Percentiles rank a stretch among this genome's conserved stretches.
Evolutionary conservation across 2,113 vertebrate genomes (phyloP).

Genomic region (Melanostigma gelatinosum): DNA sequence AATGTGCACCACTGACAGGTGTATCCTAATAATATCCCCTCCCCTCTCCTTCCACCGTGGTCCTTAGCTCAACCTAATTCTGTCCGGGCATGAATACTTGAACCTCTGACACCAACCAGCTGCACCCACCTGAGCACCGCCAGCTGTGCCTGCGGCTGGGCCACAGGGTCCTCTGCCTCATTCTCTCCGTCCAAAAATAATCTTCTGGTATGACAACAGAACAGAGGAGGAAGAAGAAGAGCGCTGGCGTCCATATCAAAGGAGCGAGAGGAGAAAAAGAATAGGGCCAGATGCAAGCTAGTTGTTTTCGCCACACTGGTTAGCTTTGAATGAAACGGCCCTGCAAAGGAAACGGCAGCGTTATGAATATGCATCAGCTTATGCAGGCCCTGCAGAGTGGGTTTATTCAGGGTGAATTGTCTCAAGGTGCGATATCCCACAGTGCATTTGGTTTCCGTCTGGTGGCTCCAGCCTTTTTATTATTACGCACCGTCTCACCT

Average conservation of each 20-base stretch:
- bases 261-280: conserved; percentile 60
- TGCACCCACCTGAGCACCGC: conserved; percentile 56
- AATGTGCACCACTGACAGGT: background rate
- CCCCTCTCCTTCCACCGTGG: background rate
- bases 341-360: conserved; percentile 49
- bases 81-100: conserved; percentile 38
- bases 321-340: conserved; percentile 59
- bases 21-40: background rate
- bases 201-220: conserved; percentile 78
- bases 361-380: conserved; percentile 73
- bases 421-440: conserved; percentile 63
- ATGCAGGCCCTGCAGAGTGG: conserved; percentile 46
- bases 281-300: conserved; percentile 76
- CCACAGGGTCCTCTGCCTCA: conserved; percentile 37
- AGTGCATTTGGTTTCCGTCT: conserved; percentile 25
- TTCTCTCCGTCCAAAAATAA: conserved; percentile 66
- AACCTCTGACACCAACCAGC: conserved; percentile 71
- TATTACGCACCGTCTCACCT: conserved; percentile 1
- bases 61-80: conserved; percentile 31
- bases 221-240: conserved; percentile 65
- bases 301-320: conserved; percentile 52
- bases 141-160: conserved; percentile 44
- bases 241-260: conserved; percentile 74
- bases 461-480: conserved; percentile 47
- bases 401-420: conserved; percentile 58